Evolutionary conservation across 2,797 vertebrate genomes (phyloP).

Genomic region (Rhyacichthys aspro): DNA sequence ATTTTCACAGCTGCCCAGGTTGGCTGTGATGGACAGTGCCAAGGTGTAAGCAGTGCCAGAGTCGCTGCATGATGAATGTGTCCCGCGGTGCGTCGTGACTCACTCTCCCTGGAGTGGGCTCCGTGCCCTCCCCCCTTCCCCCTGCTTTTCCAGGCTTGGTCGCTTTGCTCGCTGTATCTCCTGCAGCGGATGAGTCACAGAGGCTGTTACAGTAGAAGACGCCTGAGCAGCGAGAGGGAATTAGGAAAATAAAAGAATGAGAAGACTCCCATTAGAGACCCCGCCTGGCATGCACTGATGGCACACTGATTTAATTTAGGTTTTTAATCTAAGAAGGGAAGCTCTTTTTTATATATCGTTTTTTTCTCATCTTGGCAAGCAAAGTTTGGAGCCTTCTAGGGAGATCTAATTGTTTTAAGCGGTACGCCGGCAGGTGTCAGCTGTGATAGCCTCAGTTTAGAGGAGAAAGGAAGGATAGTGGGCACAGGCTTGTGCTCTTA

Average conservation of each 20-base stretch:
- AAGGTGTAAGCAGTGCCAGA: conserved; percentile 56
- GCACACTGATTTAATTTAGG: conserved; percentile 74
- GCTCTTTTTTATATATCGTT: conserved; percentile 50
- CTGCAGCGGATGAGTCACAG: conserved; percentile 78
- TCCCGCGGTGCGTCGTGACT: conserved; percentile 73
- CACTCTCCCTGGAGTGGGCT: conserved; percentile 57
- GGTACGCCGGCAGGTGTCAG: conserved; percentile 71
- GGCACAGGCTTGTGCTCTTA: conserved; percentile 11
- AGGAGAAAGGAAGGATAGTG: conserved; percentile 47
- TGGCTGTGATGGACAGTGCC: conserved; percentile 61
- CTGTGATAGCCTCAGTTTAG: conserved; percentile 35
- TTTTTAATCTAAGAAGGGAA: conserved; percentile 71
- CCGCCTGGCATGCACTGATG: conserved; percentile 45
- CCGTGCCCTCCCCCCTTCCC: conserved; percentile 34
- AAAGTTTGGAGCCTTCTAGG: conserved; percentile 45
- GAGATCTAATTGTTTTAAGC: conserved; percentile 72
- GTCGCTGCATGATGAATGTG: conserved; percentile 65
- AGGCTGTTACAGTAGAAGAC: conserved; percentile 65
- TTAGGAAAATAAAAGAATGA: conserved; percentile 67
- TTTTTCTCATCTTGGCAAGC: conserved; percentile 60
- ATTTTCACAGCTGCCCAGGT: conserved; percentile 49
- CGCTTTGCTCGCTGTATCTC: conserved; percentile 47
- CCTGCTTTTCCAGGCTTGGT: conserved; percentile 38
- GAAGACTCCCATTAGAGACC: conserved; percentile 61
- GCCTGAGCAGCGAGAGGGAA: conserved; percentile 51